Base-by-base conservation (phyloP, 2,113 vertebrate genomes). In the Strix uralensis region DNA sequence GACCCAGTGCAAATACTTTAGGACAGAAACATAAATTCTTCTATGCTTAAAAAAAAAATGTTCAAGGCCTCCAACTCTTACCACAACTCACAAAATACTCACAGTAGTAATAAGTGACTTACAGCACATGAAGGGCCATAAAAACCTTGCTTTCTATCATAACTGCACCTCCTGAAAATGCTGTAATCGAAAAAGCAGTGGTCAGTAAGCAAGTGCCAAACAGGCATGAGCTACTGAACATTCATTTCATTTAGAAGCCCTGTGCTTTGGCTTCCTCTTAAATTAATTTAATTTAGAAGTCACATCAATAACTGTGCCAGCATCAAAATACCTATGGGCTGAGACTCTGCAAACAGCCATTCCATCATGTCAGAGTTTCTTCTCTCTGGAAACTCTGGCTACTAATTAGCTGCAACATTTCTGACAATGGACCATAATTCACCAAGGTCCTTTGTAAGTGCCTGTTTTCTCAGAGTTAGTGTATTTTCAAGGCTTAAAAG, bases 221-320 rank as follows among this genome's bases (percentile, higher is more conserved):
- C 7, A 96, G 81, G 29, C 66, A 91, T 32, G 71, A 88, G 78
- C 38, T 85, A 54, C 62, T 30, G 70, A 92, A 74, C 63, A 62
- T 49, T 59, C 20, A 70, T n/a, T 94, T 92, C 49, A 91, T 91
- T 78, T 81, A 82, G 71, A 65, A 93, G 71, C 63, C 42, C 71
- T 87, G 49, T 80, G 66, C 69, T 55, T 21, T 69, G 32, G 21
- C 78, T 52, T 44, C 34, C 44, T 89, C 32, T 88, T 90, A 94
- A 94, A 93, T 97, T 96, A 97, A 97, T 96, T 96, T 88, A 95
- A 94, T 90, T 81, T 91, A 74, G 92, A 83, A 95, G n/a, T 92
- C 49, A 8, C 92, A 87, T 95, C 85, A 81, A 86, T 97, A 96
- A 97, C 88, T 46, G 27, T 94, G 74, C 77, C 81, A 95, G 96